These are phyloP conservation scores for Eufriesea mexicana DNA, from an alignment of 1,140 invertebrate genomes.

Conservation along the genomic window DNA sequence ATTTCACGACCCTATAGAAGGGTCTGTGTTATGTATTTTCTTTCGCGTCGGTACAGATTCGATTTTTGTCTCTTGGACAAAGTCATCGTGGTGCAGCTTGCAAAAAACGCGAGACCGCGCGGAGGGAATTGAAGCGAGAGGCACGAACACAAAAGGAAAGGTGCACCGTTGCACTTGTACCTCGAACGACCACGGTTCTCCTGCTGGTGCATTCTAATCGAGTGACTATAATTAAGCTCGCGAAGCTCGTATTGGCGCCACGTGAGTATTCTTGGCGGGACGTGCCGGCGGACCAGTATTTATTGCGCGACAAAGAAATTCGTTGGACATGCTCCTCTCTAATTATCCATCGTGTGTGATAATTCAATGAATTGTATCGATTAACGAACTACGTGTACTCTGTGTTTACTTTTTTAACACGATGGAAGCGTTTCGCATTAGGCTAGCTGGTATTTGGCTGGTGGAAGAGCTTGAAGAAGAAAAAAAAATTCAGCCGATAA, in stretches of 20 bases:
- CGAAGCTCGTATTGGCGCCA: conserved; percentile 53
- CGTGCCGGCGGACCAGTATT: conserved; percentile 26
- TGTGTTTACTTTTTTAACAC: neutral
- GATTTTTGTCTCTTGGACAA: no score
- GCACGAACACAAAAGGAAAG: conserved; percentile 41
- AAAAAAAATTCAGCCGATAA: neutral
- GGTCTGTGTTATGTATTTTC: neutral
- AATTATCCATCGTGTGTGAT: conserved; percentile 1
- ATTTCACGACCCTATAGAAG: neutral
- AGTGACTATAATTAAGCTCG: conserved; percentile 53
- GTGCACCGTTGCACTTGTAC: conserved; percentile 53
- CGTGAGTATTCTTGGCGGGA: conserved; percentile 35
- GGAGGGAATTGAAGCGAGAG: conserved; percentile 23
- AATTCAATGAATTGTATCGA: neutral
- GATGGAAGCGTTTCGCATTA: neutral
- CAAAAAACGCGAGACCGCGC: neutral
- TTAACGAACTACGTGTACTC: neutral
- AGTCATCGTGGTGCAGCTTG: neutral
- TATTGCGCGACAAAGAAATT: conserved; percentile 23
- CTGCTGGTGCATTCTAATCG: conserved; percentile 49
- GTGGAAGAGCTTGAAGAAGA: no score
- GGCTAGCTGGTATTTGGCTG: no score
- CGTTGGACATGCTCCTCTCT: conserved; percentile 5
- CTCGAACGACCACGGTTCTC: conserved; percentile 37
- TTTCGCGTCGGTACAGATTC: no score